Conservation (phyloP, 2,888 invertebrate genomes). For the Idaea aversata region DNA sequence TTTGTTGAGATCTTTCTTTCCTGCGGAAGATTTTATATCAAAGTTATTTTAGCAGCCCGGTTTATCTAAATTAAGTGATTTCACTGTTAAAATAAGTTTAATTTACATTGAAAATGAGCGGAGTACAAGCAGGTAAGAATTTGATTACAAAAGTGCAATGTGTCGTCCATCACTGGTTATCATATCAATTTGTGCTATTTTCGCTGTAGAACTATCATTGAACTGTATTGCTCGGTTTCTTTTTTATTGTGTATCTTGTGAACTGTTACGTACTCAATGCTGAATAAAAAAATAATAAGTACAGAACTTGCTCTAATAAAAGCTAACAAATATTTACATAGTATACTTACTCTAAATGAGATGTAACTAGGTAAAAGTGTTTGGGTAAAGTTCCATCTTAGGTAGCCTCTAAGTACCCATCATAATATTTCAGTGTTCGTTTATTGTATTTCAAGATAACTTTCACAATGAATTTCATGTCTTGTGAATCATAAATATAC, state of each 20-base stretch:
- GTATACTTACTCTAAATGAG: not conserved
- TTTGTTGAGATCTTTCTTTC: constrained; percentile 1
- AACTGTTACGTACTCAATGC: not conserved
- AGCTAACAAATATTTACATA: no score
- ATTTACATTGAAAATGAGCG: constrained; percentile 47
- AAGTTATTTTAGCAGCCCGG: not conserved
- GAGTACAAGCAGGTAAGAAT: constrained; percentile 64
- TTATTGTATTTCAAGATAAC: not conserved
- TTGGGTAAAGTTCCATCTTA: not conserved
- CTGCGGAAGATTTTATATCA: not conserved
- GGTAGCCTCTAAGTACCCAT: not conserved
- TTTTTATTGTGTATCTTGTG: not conserved
- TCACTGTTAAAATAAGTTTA: not conserved
- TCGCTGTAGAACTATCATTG: not conserved
- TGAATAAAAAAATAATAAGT: not conserved
- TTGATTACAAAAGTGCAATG: constrained; percentile 1
- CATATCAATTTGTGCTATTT: constrained; percentile 11
- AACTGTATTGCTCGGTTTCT: not conserved
- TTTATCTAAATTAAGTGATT: not conserved
- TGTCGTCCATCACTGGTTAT: constrained; percentile 9
- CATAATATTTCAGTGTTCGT: not conserved
- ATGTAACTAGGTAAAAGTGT: not conserved
- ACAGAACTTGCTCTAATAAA: not conserved
- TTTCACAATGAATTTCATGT: not conserved
- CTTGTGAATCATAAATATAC: not conserved